phyloP scores from a whole-genome alignment of 2,113 vertebrate genomes.

The Cheirogaleus medius region DNA sequence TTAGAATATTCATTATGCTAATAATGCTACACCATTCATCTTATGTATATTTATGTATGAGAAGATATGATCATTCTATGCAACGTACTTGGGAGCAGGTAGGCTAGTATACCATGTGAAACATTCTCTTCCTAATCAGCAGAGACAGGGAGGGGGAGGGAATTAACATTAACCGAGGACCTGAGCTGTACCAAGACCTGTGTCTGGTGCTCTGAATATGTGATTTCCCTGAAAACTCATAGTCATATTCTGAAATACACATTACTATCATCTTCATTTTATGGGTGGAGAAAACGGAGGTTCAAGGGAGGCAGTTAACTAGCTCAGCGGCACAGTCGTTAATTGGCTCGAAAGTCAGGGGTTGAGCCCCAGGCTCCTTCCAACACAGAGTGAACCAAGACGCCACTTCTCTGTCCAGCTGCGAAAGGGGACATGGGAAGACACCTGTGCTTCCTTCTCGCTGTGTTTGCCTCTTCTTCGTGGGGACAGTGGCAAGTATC shows the following conservation, averaged over 20 bases:
- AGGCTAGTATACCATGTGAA: neutral
- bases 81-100: neutral
- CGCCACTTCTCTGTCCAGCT: rapidly evolving
- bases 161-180: rapidly evolving
- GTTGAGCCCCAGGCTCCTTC: neutral
- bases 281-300: neutral
- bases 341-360: neutral
- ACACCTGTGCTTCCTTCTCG: neutral
- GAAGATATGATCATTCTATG: neutral
- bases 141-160: neutral
- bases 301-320: neutral
- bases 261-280: neutral
- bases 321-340: rapidly evolving
- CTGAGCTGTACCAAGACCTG: neutral
- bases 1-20: slow-evolving; percentile 63
- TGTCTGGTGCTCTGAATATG: neutral
- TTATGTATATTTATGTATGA: slow-evolving; percentile 2
- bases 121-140: neutral
- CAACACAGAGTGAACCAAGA: rapidly evolving
- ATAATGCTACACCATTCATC: neutral
- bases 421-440: neutral
- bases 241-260: rapidly evolving
- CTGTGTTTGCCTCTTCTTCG: rapidly evolving
- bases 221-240: neutral
- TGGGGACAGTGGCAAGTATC: rapidly evolving